phyloP scores from a whole-genome alignment of 2,113 vertebrate genomes.

The Henicopernis longicauda region DNA sequence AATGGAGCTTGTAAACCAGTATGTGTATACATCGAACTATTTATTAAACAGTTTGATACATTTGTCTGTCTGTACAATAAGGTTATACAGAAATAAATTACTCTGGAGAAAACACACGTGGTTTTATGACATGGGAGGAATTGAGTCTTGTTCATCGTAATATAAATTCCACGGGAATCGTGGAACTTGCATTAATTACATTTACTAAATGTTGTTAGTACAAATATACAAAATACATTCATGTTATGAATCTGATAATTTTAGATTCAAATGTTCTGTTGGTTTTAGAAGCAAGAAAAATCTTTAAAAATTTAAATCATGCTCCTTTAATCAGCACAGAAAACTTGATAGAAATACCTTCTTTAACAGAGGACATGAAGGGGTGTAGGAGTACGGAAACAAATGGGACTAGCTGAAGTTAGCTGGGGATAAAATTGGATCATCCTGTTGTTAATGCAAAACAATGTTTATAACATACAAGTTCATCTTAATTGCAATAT shows the following conservation, averaged over 20 bases:
- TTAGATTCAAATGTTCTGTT: background rate
- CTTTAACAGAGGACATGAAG: background rate
- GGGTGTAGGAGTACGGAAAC: background rate
- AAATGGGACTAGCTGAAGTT: background rate
- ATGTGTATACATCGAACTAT: background rate
- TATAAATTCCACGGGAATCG: rapidly evolving
- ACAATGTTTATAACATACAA: background rate
- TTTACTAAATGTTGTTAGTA: background rate
- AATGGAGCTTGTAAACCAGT: background rate
- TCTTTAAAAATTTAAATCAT: background rate
- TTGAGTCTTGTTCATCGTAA: background rate
- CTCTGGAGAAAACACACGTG: background rate
- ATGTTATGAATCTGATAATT: background rate
- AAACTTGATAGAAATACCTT: background rate
- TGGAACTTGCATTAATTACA: background rate
- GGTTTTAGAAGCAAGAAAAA: background rate
- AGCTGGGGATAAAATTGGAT: background rate
- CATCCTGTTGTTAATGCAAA: background rate
- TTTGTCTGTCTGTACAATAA: background rate
- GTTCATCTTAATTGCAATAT: background rate
- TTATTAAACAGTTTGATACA: background rate
- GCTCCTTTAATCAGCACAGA: background rate
- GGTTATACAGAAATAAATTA: background rate
- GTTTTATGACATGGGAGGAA: background rate
- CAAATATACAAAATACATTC: background rate